Evolutionary conservation across 2,888 invertebrate genomes (phyloP), one percentile per base, ranked within the genome.

Genomic region (Phragmatobia fuliginosa): DNA sequence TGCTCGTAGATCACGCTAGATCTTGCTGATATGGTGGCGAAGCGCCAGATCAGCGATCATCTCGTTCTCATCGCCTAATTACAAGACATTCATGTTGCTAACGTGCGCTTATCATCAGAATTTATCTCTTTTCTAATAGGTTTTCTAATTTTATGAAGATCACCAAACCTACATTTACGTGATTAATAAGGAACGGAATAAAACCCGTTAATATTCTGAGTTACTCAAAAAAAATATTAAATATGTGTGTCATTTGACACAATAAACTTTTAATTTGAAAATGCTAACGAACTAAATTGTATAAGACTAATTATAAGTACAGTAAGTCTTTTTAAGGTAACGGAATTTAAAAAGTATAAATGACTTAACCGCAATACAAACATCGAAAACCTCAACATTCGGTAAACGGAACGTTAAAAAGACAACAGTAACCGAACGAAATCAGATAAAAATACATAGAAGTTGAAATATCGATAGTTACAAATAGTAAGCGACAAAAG

Each of bases 1-100:
- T 82, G 86, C 87, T 85, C 90, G 90, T 94, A 94, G 90, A 93
- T 93, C 94, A 92, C 91, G 88, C 79, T 87, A 94, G 94, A 95
- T 94, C 92, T 85, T 90, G 88, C 87, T 85, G 94, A 94, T 94
- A 92, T 76, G 65, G 87, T 92, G 94, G 93, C 93, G 77, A 72
- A 75, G 86, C 80, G 94, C 94, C 94, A 95, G 92, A 94, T 94
- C 92, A 84, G 85, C 81, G 90, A 91, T 91, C 85, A 90, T 88
- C 87, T 81, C 77, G 76, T 81, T 78, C 82, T 80, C 83, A 82
- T 88, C 90, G 87, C 86, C 90, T 91, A 91, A 91, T 91, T 91
- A 90, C 89, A 84, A 84, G 84, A 87, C 80, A 76, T 82, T 79
- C 76, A 81, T 81, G 80, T 85, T 86, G 82, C 83, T 85, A 87